These are phyloP conservation scores for Prinia subflava DNA, from an alignment of 2,113 vertebrate genomes.

Conservation along the genomic window DNA sequence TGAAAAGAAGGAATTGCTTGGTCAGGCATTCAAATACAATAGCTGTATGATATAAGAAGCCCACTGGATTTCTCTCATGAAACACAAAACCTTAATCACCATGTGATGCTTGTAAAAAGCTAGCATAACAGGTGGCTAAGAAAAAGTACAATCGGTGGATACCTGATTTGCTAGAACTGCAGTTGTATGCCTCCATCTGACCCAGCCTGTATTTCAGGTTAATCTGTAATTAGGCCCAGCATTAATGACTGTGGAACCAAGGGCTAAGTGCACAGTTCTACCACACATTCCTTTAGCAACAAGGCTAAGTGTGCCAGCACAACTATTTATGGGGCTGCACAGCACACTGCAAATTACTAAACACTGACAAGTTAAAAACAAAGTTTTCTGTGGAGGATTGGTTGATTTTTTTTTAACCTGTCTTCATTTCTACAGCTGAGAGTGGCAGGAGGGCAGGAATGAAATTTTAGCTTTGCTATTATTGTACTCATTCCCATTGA, in stretches of 20 bases:
- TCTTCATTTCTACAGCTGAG: background rate
- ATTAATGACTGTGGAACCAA: constrained; percentile 9
- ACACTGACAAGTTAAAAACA: background rate
- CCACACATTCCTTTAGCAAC: background rate
- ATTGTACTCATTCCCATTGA: background rate
- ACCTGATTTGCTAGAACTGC: background rate
- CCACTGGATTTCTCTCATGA: background rate
- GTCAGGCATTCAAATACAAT: background rate
- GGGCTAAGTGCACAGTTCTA: background rate
- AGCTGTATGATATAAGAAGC: background rate
- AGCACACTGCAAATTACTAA: background rate
- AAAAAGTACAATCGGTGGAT: background rate
- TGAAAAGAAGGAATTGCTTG: background rate
- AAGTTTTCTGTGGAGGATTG: background rate
- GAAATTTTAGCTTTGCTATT: background rate
- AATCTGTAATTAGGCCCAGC: constrained; percentile 29
- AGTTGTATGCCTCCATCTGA: background rate
- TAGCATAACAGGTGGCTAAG: background rate
- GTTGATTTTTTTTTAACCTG: background rate
- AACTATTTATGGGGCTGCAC: background rate
- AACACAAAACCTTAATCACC: background rate
- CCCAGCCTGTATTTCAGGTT: background rate
- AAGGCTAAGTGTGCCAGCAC: background rate
- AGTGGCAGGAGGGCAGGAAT: background rate
- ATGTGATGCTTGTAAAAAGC: background rate